Conservation (phyloP, 1,140 invertebrate species). For the Trachelipus rathkii region DNA sequence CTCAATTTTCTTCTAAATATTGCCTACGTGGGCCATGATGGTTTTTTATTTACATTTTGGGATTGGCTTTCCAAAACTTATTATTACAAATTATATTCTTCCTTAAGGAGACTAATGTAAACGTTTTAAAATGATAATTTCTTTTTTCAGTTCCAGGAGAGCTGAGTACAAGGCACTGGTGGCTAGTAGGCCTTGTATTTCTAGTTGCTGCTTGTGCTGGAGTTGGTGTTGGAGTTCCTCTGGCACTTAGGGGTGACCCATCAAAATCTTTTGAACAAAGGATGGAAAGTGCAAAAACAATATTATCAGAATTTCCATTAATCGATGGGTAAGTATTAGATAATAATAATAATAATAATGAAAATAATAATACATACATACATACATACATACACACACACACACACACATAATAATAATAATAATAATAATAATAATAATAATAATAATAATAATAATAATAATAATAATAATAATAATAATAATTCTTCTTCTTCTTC, state of each 20-base stretch:
- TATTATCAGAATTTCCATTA: conserved; percentile 54
- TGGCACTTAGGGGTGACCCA: conserved; percentile 55
- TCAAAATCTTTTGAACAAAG: conserved; percentile 52
- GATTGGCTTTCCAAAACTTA: neutral
- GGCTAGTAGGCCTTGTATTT: conserved; percentile 53
- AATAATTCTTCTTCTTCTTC: too few species aligned
- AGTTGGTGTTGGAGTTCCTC: conserved; percentile 54
- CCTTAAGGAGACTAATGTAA: neutral
- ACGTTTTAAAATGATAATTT: neutral
- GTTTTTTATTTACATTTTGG: neutral
- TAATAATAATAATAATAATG: too few species aligned
- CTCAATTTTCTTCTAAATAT: too few species aligned
- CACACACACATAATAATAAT: too few species aligned
- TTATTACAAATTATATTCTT: neutral
- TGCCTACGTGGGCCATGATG: neutral
- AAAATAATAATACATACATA: too few species aligned
- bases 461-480: too few species aligned
- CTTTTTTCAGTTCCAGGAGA: conserved; percentile 32
- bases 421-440: too few species aligned
- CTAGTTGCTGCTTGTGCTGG: conserved; percentile 52
- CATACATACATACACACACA: too few species aligned
- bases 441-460: too few species aligned
- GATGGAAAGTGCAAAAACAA: conserved; percentile 57
- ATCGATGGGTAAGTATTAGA: conserved; percentile 43
- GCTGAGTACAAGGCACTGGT: conserved; percentile 47